Conservation (phyloP, 2,113 vertebrate species). For the Brachypteracias leptosomus region DNA sequence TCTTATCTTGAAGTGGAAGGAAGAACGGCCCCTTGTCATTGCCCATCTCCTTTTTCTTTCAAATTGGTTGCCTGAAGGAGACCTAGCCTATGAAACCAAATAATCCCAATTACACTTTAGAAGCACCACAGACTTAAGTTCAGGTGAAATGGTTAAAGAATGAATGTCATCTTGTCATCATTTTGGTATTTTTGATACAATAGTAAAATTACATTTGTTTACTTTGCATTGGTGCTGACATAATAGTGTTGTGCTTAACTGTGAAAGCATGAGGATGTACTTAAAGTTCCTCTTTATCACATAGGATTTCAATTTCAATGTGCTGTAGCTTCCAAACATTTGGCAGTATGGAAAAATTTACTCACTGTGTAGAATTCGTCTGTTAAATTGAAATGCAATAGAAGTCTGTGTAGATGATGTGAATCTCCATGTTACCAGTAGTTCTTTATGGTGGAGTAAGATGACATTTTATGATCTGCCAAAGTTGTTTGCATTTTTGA, state of each 20-base stretch:
- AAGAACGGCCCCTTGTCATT: not conserved
- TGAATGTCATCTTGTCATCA: not conserved
- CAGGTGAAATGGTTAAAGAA: not conserved
- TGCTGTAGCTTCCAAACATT: not conserved
- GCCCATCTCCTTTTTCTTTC: not conserved
- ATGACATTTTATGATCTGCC: not conserved
- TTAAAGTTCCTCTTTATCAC: not conserved
- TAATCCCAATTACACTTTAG: not conserved
- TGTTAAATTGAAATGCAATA: not conserved
- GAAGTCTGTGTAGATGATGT: not conserved
- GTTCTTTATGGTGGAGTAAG: not conserved
- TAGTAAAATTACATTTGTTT: not conserved
- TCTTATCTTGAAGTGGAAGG: not conserved
- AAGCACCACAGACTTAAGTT: not conserved
- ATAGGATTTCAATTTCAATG: not conserved
- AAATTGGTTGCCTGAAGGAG: not conserved
- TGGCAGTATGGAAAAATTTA: not conserved
- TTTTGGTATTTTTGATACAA: not conserved
- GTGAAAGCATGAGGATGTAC: not conserved
- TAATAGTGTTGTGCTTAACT: not conserved
- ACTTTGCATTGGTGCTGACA: not conserved
- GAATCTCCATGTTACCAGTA: not conserved
- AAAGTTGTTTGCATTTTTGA: constrained; percentile 25
- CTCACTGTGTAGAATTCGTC: not conserved
- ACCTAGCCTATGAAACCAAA: not conserved